These are phyloP conservation scores for Takifugu flavidus DNA, from an alignment of 2,113 vertebrate species.

Conservation along the genomic window DNA sequence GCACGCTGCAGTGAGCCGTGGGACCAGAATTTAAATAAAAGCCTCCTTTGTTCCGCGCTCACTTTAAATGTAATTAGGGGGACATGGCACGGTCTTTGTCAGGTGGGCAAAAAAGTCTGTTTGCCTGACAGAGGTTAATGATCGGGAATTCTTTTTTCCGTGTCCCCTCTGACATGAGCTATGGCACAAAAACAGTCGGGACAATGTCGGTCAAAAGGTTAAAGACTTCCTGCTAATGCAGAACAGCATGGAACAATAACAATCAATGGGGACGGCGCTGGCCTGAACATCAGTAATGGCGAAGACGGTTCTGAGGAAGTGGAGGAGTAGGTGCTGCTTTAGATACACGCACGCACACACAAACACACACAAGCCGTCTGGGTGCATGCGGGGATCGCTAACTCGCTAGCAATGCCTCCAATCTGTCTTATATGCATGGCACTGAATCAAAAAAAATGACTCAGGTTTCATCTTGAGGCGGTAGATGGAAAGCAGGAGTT, in stretches of 20 bases:
- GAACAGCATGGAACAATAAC: conserved; percentile 63
- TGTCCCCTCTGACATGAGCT: conserved; percentile 55
- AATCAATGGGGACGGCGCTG: conserved; percentile 53
- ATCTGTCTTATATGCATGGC: conserved; percentile 20
- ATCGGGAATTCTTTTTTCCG: conserved; percentile 30
- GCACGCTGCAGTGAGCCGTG: conserved; percentile 5
- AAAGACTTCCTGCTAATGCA: conserved; percentile 63
- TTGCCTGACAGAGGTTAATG: conserved; percentile 65
- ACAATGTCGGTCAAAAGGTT: conserved; percentile 56
- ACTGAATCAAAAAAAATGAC: background rate
- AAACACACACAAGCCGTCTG: conserved; percentile 31
- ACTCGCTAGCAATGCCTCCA: conserved; percentile 25
- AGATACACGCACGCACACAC: conserved; percentile 11
- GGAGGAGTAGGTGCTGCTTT: conserved; percentile 47
- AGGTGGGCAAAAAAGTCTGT: conserved; percentile 49
- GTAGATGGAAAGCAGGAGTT: conserved; percentile 19
- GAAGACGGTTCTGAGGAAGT: conserved; percentile 44
- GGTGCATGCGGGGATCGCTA: conserved; percentile 49
- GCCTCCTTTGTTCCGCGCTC: conserved; percentile 24
- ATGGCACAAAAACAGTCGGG: conserved; percentile 57
- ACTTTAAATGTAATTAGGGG: conserved; percentile 59
- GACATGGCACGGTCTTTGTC: conserved; percentile 39
- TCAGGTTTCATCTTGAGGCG: conserved; percentile 8
- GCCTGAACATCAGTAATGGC: conserved; percentile 57
- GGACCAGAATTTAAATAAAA: conserved; percentile 47